Evolutionary conservation across 1,140 invertebrate genomes (phyloP).

Genomic region (Brachionus plicatilis): DNA sequence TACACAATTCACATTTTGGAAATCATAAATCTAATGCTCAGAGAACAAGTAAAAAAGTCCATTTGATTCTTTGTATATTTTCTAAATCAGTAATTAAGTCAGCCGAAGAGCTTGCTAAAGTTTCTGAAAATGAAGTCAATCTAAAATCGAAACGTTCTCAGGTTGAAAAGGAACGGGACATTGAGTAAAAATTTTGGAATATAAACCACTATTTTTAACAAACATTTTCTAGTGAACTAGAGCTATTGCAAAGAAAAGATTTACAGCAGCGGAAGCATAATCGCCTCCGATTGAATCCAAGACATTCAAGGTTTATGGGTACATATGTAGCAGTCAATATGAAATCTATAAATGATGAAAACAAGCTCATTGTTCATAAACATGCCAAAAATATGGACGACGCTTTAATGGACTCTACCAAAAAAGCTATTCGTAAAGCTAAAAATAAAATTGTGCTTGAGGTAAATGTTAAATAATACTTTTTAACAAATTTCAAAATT

Average conservation of each 20-base stretch:
- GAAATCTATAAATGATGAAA: constrained; percentile 40
- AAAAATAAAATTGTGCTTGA: constrained; percentile 36
- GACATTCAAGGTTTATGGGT: constrained; percentile 38
- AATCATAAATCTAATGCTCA: constrained; percentile 20
- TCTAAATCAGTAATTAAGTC: not conserved
- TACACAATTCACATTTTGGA: constrained; percentile 33
- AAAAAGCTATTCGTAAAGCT: not conserved
- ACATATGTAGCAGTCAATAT: constrained; percentile 23
- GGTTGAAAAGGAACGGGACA: constrained; percentile 7
- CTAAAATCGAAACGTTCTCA: constrained; percentile 26
- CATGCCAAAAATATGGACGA: constrained; percentile 25
- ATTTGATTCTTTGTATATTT: not conserved
- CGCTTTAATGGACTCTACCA: not conserved
- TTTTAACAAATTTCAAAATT: no score
- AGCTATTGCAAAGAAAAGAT: not conserved
- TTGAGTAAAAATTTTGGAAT: not conserved
- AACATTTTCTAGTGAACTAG: not conserved
- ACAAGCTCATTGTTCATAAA: constrained; percentile 38
- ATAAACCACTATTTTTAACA: not conserved
- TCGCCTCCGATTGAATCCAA: constrained; percentile 12
- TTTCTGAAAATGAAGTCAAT: constrained; percentile 19
- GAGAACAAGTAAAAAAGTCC: not conserved
- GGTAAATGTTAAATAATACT: not conserved
- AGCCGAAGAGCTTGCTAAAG: constrained; percentile 24
- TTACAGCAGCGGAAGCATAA: constrained; percentile 21